phyloP scores from a whole-genome alignment of 2,888 invertebrate species.

The Spatulosminthurus flaviceps region DNA sequence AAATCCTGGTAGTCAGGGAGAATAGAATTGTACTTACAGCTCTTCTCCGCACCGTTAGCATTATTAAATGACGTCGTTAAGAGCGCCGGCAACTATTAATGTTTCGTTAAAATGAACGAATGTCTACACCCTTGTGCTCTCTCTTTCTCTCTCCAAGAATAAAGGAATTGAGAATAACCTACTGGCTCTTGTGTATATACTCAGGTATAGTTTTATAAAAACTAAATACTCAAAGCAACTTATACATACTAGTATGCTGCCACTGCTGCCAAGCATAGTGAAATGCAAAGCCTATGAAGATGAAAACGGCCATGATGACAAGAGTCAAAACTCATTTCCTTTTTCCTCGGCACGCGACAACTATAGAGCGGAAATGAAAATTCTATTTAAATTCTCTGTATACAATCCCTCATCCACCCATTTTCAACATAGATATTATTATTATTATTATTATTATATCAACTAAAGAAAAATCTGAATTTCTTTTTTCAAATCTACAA shows the following conservation, averaged over 20 bases:
- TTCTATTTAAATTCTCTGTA: constrained; percentile 17
- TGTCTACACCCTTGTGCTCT: not conserved
- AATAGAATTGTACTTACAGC: not conserved
- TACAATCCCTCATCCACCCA: not conserved
- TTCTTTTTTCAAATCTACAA: too few relatives aligned
- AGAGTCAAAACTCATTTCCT: constrained; percentile 36
- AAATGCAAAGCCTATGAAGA: not conserved
- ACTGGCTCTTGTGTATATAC: too few relatives aligned
- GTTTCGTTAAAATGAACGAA: not conserved
- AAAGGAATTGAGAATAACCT: too few relatives aligned
- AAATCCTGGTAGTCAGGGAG: too few relatives aligned
- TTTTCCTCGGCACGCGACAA: constrained; percentile 1
- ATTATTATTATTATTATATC: not conserved
- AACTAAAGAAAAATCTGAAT: not conserved
- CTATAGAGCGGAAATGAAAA: constrained; percentile 38
- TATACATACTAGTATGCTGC: too few relatives aligned
- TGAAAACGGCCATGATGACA: not conserved
- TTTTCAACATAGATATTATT: too few relatives aligned
- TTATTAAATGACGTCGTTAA: constrained; percentile 6
- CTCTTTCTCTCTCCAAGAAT: not conserved
- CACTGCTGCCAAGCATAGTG: too few relatives aligned
- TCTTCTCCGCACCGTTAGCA: not conserved
- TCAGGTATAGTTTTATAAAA: too few relatives aligned
- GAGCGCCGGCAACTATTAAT: not conserved
- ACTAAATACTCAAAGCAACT: too few relatives aligned